Base-by-base conservation (phyloP, 1,140 invertebrate genomes). In the Sycophaga agraensis region DNA sequence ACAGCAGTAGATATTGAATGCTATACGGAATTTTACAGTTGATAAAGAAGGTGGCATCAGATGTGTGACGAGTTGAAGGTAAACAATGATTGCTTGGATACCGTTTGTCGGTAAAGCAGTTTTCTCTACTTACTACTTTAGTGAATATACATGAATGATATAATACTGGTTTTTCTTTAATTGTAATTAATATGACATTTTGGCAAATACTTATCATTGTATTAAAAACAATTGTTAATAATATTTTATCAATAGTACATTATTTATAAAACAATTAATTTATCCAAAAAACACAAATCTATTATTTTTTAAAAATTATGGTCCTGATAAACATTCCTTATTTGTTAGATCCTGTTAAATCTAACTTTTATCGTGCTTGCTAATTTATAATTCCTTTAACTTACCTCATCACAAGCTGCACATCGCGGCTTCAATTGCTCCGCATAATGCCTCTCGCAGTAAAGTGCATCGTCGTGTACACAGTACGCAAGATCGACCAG, bases 401-500 rank as follows among this genome's bases (percentile, higher is more conserved):
- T 87, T 78, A 97, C 94, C 89, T 97, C 94, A 83, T 97, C 94
- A 81, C 95, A 97, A 64, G 92, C 92, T 35, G 91, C 85, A 77
- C 95, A 97, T 71, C 95, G 82, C 3, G 94, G 93, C 78, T 96
- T 96, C 66, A 96, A 82, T 71, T 91, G 86, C 79, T 97, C 94
- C 14, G 94, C 93, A 77, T 96, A 97, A 79, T 97, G 95, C 53
- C 95, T 84, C 74, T 96, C 93, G 78, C 95, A 97, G 78, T 90
- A 97, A 37, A 96, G 83, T 51, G 85, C 84, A 59, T 91, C 91
- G 62, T 95, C 91, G 73, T 92, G 86, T 43, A 91, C 88, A 74
- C 95, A 97, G 79, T 97, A 97, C 16, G 92, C 92, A 46, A 97
- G 84, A 78, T 97, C 95, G 49, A 96, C 93, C 24, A 97, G 86